phyloP scores from a whole-genome alignment of 2,888 invertebrate species.

The Pantelozetes paolii region DNA sequence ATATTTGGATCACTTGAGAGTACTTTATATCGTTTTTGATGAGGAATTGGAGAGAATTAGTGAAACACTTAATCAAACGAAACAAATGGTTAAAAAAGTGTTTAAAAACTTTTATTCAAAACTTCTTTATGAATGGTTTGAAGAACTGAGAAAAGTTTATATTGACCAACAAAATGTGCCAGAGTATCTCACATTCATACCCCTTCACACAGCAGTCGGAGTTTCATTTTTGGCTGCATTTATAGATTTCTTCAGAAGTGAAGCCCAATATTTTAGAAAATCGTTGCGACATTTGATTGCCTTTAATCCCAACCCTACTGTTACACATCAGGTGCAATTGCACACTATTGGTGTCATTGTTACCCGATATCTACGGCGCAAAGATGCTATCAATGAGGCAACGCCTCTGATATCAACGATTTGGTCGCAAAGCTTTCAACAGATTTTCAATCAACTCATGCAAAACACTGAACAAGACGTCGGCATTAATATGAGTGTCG shows the following conservation, averaged over 20 bases:
- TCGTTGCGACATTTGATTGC: neutral
- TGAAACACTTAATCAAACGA: neutral
- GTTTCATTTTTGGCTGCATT: neutral
- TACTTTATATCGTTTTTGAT: neutral
- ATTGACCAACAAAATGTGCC: neutral
- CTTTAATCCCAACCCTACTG: neutral
- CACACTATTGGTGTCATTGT: neutral
- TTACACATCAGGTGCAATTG: neutral
- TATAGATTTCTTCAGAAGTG: neutral
- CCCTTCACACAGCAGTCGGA: neutral
- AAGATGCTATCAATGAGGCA: neutral
- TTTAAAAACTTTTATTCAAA: neutral
- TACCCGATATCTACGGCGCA: neutral
- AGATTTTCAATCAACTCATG: neutral
- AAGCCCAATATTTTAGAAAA: neutral
- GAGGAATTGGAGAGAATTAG: neutral
- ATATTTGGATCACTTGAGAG: neutral
- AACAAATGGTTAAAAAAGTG: neutral
- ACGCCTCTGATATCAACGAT: neutral
- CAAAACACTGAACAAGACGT: neutral
- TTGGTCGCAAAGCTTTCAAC: neutral
- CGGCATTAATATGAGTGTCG: neutral
- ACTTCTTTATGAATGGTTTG: neutral
- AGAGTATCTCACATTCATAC: neutral
- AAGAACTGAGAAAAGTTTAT: neutral